These are phyloP conservation scores for Progne subis DNA, from an alignment of 2,113 vertebrate species.

Conservation along the genomic window DNA sequence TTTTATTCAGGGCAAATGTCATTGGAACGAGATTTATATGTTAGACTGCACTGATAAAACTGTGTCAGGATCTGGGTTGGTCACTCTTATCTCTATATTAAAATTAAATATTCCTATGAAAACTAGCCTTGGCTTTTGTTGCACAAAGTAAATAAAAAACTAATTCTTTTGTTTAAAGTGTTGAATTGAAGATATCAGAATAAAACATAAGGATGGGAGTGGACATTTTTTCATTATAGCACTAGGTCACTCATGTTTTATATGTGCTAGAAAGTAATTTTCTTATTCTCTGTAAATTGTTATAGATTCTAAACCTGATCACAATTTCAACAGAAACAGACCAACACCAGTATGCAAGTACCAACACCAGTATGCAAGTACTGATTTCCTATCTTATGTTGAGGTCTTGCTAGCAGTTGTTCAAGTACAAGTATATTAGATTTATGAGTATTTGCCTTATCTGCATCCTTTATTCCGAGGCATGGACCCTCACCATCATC, in stretches of 20 bases:
- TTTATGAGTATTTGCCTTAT: not conserved
- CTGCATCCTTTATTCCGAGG: not conserved
- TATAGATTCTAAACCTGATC: not conserved
- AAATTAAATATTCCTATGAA: slow-evolving; percentile 31
- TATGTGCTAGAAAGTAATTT: slow-evolving; percentile 11
- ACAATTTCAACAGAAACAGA: slow-evolving; percentile 1
- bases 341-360: not conserved
- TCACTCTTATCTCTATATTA: slow-evolving; percentile 22
- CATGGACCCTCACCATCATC: not conserved
- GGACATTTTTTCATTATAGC: slow-evolving; percentile 20
- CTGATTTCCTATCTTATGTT: not conserved
- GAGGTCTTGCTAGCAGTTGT: not conserved
- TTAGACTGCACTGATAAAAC: not conserved
- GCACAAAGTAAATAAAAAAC: slow-evolving; percentile 39
- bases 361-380: not conserved
- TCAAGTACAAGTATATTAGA: not conserved
- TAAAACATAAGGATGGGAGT: not conserved
- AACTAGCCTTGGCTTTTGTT: slow-evolving; percentile 21
- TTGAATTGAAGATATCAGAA: not conserved
- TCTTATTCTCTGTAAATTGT: not conserved
- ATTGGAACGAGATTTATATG: not conserved
- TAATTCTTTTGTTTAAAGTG: slow-evolving; percentile 20
- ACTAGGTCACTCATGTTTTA: slow-evolving; percentile 29
- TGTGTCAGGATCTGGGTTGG: slow-evolving; percentile 31
- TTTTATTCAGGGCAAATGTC: not conserved